phyloP scores from a whole-genome alignment of 2,888 invertebrate species.

The Synanthedon andrenaeformis region DNA sequence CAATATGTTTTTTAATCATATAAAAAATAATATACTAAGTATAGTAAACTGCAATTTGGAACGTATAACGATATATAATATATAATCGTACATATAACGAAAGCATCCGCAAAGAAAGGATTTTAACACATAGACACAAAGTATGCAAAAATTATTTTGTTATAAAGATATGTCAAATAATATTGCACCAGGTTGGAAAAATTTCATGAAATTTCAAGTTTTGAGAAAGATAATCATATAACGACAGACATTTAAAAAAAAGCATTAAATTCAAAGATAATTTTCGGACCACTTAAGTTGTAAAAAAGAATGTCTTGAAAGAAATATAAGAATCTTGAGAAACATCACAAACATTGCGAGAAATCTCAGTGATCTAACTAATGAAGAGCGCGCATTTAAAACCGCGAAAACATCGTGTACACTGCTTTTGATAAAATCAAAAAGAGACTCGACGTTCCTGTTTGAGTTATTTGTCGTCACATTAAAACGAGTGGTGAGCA shows the following conservation, averaged over 20 bases:
- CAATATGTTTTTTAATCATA: too few relatives aligned
- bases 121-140: too few relatives aligned
- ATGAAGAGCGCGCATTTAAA: slow-evolving; percentile 56
- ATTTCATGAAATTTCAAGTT: too few relatives aligned
- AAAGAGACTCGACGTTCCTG: slow-evolving; percentile 45
- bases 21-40: too few relatives aligned
- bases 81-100: too few relatives aligned
- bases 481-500: slow-evolving; percentile 58
- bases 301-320: not conserved
- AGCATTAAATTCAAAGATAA: not conserved
- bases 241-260: not conserved
- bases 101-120: too few relatives aligned
- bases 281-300: not conserved
- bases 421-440: slow-evolving; percentile 51
- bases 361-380: slow-evolving; percentile 47
- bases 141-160: too few relatives aligned
- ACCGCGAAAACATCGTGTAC: slow-evolving; percentile 40
- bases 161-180: too few relatives aligned
- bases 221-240: too few relatives aligned
- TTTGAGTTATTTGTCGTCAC: slow-evolving; percentile 68
- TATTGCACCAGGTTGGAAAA: too few relatives aligned
- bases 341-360: slow-evolving; percentile 17
- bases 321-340: not conserved
- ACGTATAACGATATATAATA: too few relatives aligned
- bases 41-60: too few relatives aligned